These are phyloP conservation scores for Aphidoletes aphidimyza DNA, from an alignment of 2,888 invertebrate genomes.

Conservation along the genomic window DNA sequence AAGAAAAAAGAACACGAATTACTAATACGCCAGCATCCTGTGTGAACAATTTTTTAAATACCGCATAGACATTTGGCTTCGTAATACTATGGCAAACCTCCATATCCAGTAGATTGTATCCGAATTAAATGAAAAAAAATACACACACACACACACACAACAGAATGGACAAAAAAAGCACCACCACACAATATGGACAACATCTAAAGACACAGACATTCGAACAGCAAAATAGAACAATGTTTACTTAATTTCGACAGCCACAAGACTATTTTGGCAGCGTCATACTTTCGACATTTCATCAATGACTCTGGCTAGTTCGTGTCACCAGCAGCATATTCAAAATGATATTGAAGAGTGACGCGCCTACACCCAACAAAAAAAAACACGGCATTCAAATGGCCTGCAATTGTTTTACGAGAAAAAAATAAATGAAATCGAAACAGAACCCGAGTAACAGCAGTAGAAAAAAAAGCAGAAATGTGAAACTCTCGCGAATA, in stretches of 20 bases:
- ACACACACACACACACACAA: background rate
- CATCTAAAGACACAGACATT: background rate
- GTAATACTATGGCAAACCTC: background rate
- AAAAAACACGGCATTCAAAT: no score
- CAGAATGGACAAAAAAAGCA: background rate
- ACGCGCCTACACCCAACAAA: no score
- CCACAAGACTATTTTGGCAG: conserved; percentile 1
- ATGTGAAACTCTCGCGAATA: no score
- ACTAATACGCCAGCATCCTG: conserved; percentile 49
- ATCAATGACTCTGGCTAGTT: background rate
- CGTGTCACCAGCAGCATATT: background rate
- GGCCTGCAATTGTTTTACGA: no score
- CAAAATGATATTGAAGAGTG: no score
- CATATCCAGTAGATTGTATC: conserved; percentile 33
- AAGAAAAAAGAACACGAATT: background rate
- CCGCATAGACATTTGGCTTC: conserved; percentile 39
- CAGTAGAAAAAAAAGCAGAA: no score
- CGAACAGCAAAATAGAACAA: background rate
- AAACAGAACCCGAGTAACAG: no score
- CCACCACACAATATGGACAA: background rate
- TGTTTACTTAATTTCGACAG: background rate
- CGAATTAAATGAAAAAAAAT: background rate
- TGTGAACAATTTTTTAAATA: conserved; percentile 42
- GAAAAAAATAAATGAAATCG: no score
- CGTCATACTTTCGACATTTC: background rate